These are phyloP conservation scores for Drosophila carrolli DNA, from an alignment of 1,140 invertebrate species.

Conservation along the genomic window DNA sequence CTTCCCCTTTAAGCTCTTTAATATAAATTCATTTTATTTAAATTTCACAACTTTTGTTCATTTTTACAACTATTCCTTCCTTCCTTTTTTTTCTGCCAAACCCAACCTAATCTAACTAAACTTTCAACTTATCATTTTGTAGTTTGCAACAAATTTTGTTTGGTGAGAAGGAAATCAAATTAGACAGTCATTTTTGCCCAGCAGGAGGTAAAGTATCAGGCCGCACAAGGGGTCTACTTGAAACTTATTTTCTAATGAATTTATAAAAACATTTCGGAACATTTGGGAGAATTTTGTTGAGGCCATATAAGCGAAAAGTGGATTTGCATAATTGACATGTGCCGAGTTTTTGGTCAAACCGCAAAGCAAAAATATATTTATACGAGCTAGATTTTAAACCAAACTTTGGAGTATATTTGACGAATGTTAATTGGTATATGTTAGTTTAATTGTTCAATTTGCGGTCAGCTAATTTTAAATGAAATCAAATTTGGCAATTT, in stretches of 20 bases:
- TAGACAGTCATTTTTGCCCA: conserved; percentile 51
- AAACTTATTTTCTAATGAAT: conserved; percentile 72
- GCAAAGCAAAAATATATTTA: conserved; percentile 20
- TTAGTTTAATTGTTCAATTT: conserved; percentile 3
- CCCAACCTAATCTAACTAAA: conserved; percentile 38
- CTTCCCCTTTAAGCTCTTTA: not conserved
- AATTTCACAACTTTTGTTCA: not conserved
- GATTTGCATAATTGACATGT: conserved; percentile 73
- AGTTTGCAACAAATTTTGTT: conserved; percentile 45
- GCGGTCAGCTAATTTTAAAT: conserved; percentile 10
- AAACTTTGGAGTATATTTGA: conserved; percentile 13
- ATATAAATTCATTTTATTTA: not conserved
- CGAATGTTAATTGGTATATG: not conserved
- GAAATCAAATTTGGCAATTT: not conserved
- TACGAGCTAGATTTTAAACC: conserved; percentile 11
- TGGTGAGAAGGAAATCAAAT: conserved; percentile 55
- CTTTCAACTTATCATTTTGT: conserved; percentile 64
- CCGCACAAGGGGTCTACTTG: not conserved
- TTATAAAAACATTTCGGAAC: conserved; percentile 74
- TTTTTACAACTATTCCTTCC: not conserved
- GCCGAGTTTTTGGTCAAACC: conserved; percentile 24
- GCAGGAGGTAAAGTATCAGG: not conserved
- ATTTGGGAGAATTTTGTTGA: conserved; percentile 57
- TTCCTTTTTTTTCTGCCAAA: not conserved
- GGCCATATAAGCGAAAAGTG: conserved; percentile 51